Evolutionary conservation across 1,140 invertebrate species (phyloP).

Genomic region (Ephestia elutella): DNA sequence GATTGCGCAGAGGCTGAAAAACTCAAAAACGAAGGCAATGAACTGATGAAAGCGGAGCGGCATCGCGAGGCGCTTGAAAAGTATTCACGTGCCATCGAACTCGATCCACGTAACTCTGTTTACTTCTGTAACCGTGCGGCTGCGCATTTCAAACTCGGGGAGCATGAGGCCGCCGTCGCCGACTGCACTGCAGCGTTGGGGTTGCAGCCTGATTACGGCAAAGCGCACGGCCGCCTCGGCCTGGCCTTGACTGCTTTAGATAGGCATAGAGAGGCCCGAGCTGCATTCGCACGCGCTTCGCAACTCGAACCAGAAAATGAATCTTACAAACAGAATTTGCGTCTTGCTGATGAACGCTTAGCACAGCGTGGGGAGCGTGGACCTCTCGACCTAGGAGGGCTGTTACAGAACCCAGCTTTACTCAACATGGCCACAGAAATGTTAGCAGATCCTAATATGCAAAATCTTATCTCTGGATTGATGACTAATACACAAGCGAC

Average conservation of each 20-base stretch:
- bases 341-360: constrained; percentile 70
- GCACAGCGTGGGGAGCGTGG: constrained; percentile 32
- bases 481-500: constrained; percentile 37
- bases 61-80: constrained; percentile 86
- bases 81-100: constrained; percentile 89
- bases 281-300: constrained; percentile 90
- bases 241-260: constrained; percentile 91
- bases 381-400: constrained; percentile 75
- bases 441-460: constrained; percentile 84
- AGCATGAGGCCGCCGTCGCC: constrained; percentile 86
- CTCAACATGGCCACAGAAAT: constrained; percentile 87
- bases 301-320: constrained; percentile 95
- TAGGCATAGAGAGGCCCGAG: constrained; percentile 86
- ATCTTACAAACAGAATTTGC: constrained; percentile 91
- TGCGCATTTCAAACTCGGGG: constrained; percentile 89
- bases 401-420: constrained; percentile 84
- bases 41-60: constrained; percentile 87
- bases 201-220: constrained; percentile 93
- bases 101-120: constrained; percentile 91
- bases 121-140: constrained; percentile 97
- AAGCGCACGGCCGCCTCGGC: constrained; percentile 95
- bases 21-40: constrained; percentile 90
- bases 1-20: constrained; percentile 78
- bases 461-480: constrained; percentile 77
- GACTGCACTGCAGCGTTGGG: constrained; percentile 92